A percentile compares a stretch with the other conserved stretches of the same genome.
These are phyloP conservation scores for Anguilla pacifica DNA, from an alignment of 2,797 vertebrate species.

Conservation along the genomic window DNA sequence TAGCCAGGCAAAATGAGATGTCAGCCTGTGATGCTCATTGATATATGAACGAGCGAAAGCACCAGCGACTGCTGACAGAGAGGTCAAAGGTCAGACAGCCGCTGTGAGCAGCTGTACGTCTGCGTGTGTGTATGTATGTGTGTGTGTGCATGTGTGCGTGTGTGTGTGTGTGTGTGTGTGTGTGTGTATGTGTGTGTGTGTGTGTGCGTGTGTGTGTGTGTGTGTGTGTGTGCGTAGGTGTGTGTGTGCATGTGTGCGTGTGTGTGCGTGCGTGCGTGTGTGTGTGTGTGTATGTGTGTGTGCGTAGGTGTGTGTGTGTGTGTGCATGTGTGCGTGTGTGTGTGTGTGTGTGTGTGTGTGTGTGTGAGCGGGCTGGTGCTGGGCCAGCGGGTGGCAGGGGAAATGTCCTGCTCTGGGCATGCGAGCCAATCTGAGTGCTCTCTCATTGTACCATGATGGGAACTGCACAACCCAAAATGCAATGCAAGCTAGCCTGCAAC, in stretches of 20 bases:
- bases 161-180: neutral
- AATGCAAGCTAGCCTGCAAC: too few relatives aligned
- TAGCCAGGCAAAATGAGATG: constrained; percentile 87
- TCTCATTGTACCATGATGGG: too few relatives aligned
- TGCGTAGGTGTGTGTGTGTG: constrained; percentile 75
- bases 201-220: constrained; percentile 25
- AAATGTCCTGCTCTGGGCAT: constrained; percentile 3
- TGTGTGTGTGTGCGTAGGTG: neutral
- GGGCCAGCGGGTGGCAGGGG: constrained; percentile 30
- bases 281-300: constrained; percentile 78
- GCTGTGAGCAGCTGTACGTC: constrained; percentile 79
- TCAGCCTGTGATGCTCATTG: constrained; percentile 90
- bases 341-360: neutral
- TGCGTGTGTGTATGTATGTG: neutral
- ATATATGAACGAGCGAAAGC: constrained; percentile 91
- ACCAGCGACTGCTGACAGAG: constrained; percentile 89
- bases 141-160: neutral
- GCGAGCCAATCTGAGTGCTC: neutral
- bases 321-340: constrained; percentile 49
- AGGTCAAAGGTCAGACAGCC: constrained; percentile 87
- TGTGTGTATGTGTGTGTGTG: neutral
- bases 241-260: too few relatives aligned
- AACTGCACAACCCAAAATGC: too few relatives aligned
- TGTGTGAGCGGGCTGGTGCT: constrained; percentile 55
- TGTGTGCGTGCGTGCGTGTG: too few relatives aligned